Evolutionary conservation across 2,113 vertebrate genomes (phyloP).

Genomic region (Melanostigma gelatinosum): DNA sequence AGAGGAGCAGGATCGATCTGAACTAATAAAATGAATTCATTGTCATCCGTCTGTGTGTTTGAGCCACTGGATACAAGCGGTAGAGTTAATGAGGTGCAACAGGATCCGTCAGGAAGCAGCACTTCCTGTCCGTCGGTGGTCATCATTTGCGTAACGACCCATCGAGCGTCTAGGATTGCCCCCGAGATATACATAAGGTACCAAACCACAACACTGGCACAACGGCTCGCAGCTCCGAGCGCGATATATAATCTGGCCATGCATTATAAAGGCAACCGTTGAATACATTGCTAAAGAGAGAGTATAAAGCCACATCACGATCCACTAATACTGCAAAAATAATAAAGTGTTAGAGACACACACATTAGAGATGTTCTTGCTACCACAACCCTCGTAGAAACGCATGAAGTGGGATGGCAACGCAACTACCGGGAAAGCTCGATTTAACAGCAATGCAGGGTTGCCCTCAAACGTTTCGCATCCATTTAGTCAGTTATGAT

Average conservation of each 20-base stretch:
- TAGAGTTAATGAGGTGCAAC: conserved; percentile 17
- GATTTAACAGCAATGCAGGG: conserved; percentile 39
- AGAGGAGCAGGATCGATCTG: neutral
- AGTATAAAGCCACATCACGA: conserved; percentile 53
- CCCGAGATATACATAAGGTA: conserved; percentile 26
- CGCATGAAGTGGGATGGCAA: conserved; percentile 42
- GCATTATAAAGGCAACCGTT: conserved; percentile 64
- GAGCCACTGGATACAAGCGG: neutral
- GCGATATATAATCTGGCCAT: conserved; percentile 38
- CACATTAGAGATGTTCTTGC: conserved; percentile 9
- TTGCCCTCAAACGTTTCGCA: neutral
- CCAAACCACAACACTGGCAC: conserved; percentile 47
- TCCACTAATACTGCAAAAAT: conserved; percentile 27
- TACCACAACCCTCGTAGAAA: conserved; percentile 38
- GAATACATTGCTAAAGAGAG: conserved; percentile 67
- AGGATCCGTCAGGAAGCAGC: neutral
- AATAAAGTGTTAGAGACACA: conserved; percentile 2
- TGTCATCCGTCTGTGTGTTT: neutral
- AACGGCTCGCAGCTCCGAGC: conserved; percentile 25
- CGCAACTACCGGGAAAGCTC: conserved; percentile 18
- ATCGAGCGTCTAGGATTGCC: conserved; percentile 9
- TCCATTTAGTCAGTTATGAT: conserved; percentile 6
- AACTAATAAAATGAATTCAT: neutral
- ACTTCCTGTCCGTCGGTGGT: neutral
- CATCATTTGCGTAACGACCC: conserved; percentile 3